Evolutionary conservation across 2,888 invertebrate species (phyloP).

Genomic region (Phyto melanocephala): DNA sequence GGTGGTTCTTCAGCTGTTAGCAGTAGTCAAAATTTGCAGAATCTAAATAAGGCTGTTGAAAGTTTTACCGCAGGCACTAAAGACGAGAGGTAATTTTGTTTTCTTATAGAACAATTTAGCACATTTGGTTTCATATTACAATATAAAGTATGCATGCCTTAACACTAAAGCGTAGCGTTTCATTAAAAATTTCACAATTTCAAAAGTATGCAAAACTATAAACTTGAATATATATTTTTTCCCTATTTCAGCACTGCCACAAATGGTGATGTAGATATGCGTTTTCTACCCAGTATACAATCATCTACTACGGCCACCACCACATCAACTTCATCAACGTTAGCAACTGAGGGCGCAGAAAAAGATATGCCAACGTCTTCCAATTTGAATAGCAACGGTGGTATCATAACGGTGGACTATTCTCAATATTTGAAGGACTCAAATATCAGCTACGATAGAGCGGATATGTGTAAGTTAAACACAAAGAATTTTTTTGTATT

Average conservation of each 20-base stretch:
- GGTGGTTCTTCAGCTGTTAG: neutral
- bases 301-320: constrained; percentile 59
- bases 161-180: no score
- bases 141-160: no score
- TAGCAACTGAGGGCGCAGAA: constrained; percentile 32
- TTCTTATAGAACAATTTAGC: neutral
- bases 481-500: neutral
- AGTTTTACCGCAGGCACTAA: neutral
- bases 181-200: no score
- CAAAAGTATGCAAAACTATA: no score
- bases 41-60: neutral
- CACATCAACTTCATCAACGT: constrained; percentile 45
- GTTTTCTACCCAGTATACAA: constrained; percentile 69
- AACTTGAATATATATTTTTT: neutral
- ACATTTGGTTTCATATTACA: no score
- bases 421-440: constrained; percentile 79
- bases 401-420: constrained; percentile 75
- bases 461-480: constrained; percentile 74
- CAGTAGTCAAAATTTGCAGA: neutral
- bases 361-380: constrained; percentile 66
- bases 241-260: constrained; percentile 40
- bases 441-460: constrained; percentile 73
- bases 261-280: constrained; percentile 74
- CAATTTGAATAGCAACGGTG: constrained; percentile 73
- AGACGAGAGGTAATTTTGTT: neutral